Evolutionary conservation across 2,797 vertebrate species (phyloP).

Genomic region (Leuciscus waleckii): DNA sequence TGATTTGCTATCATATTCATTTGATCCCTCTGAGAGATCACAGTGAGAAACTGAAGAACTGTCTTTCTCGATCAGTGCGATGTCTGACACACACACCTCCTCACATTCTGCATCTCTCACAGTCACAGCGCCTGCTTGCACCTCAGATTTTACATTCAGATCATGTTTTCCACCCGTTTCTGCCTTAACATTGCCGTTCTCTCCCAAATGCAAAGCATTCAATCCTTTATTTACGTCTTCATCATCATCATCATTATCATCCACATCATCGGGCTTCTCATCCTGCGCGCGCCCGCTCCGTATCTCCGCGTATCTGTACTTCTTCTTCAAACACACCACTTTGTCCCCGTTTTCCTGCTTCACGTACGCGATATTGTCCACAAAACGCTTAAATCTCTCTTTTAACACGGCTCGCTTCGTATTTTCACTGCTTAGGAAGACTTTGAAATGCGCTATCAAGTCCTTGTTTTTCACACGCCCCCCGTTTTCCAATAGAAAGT

Average conservation of each 20-base stretch:
- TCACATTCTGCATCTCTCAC: neutral
- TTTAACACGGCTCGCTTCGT: conserved; percentile 71
- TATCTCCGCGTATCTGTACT: conserved; percentile 68
- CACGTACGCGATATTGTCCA: conserved; percentile 84
- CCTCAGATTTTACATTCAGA: neutral
- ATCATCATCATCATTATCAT: neutral
- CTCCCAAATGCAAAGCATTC: neutral
- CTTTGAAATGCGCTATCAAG: conserved; percentile 87
- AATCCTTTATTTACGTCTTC: neutral
- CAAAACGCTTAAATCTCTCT: conserved; percentile 79
- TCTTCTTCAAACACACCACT: conserved; percentile 84
- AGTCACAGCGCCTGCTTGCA: no score
- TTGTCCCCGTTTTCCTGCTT: conserved; percentile 82
- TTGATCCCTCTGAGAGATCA: neutral
- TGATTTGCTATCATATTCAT: neutral
- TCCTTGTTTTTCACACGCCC: conserved; percentile 86
- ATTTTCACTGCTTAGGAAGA: conserved; percentile 67
- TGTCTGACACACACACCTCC: conserved; percentile 41
- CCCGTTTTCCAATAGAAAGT: conserved; percentile 83
- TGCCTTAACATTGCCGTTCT: neutral
- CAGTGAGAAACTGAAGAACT: neutral
- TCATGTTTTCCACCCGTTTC: neutral
- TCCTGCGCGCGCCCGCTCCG: conserved; percentile 60
- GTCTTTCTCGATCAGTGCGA: conserved; percentile 38
- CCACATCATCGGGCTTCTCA: conserved; percentile 69